phyloP scores from a whole-genome alignment of 2,888 invertebrate genomes.

The Scaptomyza caliginosa region DNA sequence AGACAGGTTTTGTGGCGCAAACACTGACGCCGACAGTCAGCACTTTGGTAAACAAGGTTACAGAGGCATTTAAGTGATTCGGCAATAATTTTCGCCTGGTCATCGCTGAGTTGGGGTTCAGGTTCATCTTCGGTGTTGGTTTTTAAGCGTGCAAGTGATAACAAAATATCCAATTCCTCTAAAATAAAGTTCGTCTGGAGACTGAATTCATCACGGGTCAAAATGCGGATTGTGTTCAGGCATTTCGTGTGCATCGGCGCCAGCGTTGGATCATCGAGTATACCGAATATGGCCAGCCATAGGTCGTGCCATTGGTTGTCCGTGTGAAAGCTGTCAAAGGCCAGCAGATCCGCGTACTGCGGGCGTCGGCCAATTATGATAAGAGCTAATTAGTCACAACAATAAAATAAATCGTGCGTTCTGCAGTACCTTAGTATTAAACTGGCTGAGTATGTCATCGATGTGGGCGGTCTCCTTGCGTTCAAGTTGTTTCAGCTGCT shows the following conservation, averaged over 20 bases:
- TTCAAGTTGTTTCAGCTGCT: conserved; percentile 77
- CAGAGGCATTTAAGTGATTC: conserved; percentile 95
- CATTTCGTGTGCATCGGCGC: conserved; percentile 71
- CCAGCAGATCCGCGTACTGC: conserved; percentile 81
- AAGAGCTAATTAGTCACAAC: conserved; percentile 4
- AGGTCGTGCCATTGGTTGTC: conserved; percentile 82
- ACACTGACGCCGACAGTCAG: conserved; percentile 86
- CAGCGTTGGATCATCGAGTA: conserved; percentile 76
- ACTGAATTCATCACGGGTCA: conserved; percentile 91
- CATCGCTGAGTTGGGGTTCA: conserved; percentile 28
- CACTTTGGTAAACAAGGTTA: conserved; percentile 93
- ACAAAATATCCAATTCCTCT: conserved; percentile 88
- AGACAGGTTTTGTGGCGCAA: conserved; percentile 86
- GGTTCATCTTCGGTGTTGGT: conserved; percentile 36
- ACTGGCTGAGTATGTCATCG: conserved; percentile 71
- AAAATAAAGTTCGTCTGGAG: conserved; percentile 88
- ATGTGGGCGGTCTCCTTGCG: conserved; percentile 73
- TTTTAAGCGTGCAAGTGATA: conserved; percentile 87
- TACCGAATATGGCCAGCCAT: conserved; percentile 81
- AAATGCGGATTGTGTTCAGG: conserved; percentile 83
- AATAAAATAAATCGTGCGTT: neutral
- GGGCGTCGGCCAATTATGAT: conserved; percentile 1
- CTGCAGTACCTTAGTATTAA: conserved; percentile 79
- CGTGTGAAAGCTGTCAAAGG: conserved; percentile 80
- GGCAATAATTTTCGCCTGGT: conserved; percentile 85